phyloP scores from a whole-genome alignment of 2,797 vertebrate genomes.

The Labroides dimidiatus region DNA sequence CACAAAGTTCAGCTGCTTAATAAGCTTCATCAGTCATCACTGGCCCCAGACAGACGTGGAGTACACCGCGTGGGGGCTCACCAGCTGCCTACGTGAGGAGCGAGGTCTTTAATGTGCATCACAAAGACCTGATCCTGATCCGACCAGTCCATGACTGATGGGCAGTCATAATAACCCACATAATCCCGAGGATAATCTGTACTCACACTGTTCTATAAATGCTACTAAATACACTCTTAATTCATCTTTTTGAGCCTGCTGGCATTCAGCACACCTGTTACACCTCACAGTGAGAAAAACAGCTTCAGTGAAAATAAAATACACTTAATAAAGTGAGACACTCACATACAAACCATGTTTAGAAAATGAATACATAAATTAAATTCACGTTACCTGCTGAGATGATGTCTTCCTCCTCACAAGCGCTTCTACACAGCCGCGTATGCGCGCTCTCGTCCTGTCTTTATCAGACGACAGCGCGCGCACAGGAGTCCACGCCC shows the following conservation, averaged over 20 bases:
- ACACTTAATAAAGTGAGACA: not conserved
- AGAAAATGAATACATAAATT: accelerated
- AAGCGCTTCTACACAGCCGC: not conserved
- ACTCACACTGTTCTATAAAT: not conserved
- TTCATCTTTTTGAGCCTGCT: not conserved
- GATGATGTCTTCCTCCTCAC: conserved; percentile 23
- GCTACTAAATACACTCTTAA: not conserved
- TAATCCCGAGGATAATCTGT: too few species aligned
- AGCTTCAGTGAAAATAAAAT: not conserved
- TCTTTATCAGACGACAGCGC: conserved; percentile 24
- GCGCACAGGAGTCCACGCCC: conserved; percentile 4
- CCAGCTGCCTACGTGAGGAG: conserved; percentile 45
- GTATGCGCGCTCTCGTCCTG: conserved; percentile 19
- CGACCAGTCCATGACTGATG: not conserved
- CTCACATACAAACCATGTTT: accelerated
- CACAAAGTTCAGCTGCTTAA: too few species aligned
- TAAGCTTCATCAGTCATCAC: too few species aligned
- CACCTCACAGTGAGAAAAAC: not conserved
- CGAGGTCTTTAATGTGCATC: not conserved
- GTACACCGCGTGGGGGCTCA: not conserved
- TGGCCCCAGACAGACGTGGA: not conserved
- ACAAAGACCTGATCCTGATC: not conserved
- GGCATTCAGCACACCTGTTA: conserved; percentile 6
- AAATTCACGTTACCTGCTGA: conserved; percentile 14
- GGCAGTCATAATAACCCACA: not conserved